A percentile compares a stretch with the other conserved stretches of the same genome.
These are phyloP conservation scores for Lycodopsis pacificus DNA, from an alignment of 2,797 vertebrate genomes.

Conservation along the genomic window DNA sequence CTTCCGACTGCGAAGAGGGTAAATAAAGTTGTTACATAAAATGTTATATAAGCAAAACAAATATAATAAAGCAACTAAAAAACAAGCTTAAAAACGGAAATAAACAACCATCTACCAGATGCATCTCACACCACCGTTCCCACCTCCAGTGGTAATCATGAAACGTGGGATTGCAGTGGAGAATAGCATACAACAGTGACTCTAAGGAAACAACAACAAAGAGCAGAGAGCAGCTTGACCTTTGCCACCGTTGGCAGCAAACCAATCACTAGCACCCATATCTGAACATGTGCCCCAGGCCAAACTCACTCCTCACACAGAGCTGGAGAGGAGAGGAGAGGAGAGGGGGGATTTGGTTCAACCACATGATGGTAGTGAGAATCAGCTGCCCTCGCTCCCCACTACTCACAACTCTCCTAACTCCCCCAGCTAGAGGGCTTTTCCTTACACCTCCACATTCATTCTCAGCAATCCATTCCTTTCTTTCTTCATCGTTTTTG, in stretches of 20 bases:
- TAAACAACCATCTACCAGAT: constrained; percentile 51
- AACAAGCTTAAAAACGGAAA: constrained; percentile 51
- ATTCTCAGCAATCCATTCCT: constrained; percentile 61
- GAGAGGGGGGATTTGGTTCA: constrained; percentile 79
- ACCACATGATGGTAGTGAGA: constrained; percentile 75
- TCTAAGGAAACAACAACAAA: constrained; percentile 85
- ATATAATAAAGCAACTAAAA: constrained; percentile 57
- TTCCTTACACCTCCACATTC: constrained; percentile 75
- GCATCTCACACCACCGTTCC: constrained; percentile 43
- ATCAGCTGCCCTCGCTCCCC: constrained; percentile 65
- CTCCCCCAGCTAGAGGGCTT: constrained; percentile 77
- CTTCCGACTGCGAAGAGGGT: constrained; percentile 38
- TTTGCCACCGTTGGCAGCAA: constrained; percentile 92
- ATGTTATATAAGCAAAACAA: constrained; percentile 51
- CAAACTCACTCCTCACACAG: constrained; percentile 91
- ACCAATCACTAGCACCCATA: constrained; percentile 96
- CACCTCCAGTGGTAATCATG: constrained; percentile 67
- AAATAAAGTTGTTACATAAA: constrained; percentile 9
- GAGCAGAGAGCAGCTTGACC: constrained; percentile 95
- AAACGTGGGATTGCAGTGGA: constrained; percentile 71
- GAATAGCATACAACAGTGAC: constrained; percentile 78
- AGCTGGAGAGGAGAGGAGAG: constrained; percentile 60
- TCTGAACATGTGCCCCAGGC: constrained; percentile 96
- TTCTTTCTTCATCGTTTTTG: constrained; percentile 64
- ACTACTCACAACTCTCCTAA: constrained; percentile 68